These are phyloP conservation scores for Apodemia duryi DNA, from an alignment of 2,888 invertebrate genomes.

Conservation along the genomic window DNA sequence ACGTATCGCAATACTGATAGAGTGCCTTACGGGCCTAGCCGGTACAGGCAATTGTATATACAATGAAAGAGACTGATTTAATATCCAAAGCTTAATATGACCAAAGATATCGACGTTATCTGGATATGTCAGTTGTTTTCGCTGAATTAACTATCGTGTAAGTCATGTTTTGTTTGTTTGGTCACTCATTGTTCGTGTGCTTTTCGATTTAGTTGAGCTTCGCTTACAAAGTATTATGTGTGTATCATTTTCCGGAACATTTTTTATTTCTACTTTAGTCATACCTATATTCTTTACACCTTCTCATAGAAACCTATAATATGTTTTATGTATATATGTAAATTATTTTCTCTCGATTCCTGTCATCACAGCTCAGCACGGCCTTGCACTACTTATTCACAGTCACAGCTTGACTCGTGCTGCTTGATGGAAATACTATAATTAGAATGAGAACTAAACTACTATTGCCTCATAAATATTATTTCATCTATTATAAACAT, in stretches of 20 bases:
- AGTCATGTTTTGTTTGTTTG: constrained; percentile 78
- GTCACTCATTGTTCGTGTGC: constrained; percentile 77
- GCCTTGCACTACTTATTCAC: constrained; percentile 45
- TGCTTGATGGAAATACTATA: constrained; percentile 17
- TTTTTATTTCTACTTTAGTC: constrained; percentile 10
- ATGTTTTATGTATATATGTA: constrained; percentile 36
- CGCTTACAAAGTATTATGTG: constrained; percentile 43
- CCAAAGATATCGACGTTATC: constrained; percentile 57
- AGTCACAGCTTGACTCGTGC: constrained; percentile 50
- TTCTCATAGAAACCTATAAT: constrained; percentile 23
- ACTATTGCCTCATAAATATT: neutral
- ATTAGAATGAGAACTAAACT: neutral
- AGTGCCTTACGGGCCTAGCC: constrained; percentile 50
- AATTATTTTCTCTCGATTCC: constrained; percentile 23
- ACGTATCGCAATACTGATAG: constrained; percentile 80
- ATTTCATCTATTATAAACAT: too few species aligned
- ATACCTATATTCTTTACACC: neutral
- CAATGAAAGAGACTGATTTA: constrained; percentile 70
- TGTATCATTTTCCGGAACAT: constrained; percentile 17
- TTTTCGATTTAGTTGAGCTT: constrained; percentile 69
- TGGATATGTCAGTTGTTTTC: constrained; percentile 68
- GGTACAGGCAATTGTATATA: constrained; percentile 67
- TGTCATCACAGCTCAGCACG: constrained; percentile 43
- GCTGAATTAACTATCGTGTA: constrained; percentile 74
- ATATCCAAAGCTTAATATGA: constrained; percentile 68